Evolutionary conservation across 2,797 vertebrate genomes (phyloP).

Genomic region (Argentina silus): DNA sequence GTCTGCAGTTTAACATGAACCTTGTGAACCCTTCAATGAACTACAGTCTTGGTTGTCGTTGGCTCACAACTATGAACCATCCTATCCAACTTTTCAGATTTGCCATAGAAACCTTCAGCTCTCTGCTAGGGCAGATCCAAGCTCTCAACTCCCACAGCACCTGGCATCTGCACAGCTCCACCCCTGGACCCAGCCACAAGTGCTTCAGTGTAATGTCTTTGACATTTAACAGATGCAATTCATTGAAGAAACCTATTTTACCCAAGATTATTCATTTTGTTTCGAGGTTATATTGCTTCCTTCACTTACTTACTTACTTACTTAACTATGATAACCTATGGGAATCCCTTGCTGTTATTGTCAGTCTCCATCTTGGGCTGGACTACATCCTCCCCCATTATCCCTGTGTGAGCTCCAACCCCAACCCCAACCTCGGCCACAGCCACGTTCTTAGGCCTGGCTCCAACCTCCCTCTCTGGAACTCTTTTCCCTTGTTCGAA

Average conservation of each 20-base stretch:
- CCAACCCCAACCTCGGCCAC: no score
- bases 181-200: background rate
- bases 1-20: slow-evolving; percentile 57
- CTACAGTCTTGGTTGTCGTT: slow-evolving; percentile 31
- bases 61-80: slow-evolving; percentile 14
- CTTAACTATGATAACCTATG: background rate
- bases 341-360: background rate
- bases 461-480: no score
- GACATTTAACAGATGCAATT: background rate
- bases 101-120: slow-evolving; percentile 13
- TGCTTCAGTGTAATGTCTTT: no score
- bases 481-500: no score
- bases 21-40: slow-evolving; percentile 39
- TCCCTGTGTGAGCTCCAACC: no score
- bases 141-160: no score
- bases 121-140: slow-evolving; percentile 16
- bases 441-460: no score
- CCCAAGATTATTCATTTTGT: background rate
- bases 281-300: background rate
- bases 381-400: background rate
- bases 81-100: slow-evolving; percentile 16
- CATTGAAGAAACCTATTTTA: background rate
- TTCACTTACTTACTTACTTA: background rate
- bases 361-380: background rate
- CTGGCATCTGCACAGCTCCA: slow-evolving; percentile 21